Evolutionary conservation across 2,797 vertebrate genomes (phyloP), one percentile per base, ranked within the genome.

Genomic region (Clarias fuscus): DNA sequence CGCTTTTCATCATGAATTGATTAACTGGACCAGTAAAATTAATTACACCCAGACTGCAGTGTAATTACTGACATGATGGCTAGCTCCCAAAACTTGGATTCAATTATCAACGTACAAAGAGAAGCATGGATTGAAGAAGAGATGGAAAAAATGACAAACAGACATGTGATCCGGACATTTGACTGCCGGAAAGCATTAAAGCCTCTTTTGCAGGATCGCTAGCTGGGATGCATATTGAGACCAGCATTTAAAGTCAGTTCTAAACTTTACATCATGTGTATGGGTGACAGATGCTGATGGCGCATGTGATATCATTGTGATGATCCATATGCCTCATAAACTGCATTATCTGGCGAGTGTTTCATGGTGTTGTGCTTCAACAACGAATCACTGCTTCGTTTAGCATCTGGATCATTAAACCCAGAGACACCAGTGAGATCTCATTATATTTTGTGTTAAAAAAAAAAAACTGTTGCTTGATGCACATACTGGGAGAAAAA

Each of bases 11-110:
- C 96, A 95, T 93, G 95, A 96, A 97, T 96, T 93, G 94, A 96
- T 96, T 96, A 96, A 95, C 94, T 94, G 94, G 91, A 94, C 94
- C 94, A 95, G 95, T 96, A 95, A 93, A 97, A 96, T 97, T 96
- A 96, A 97, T 97, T 97, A 96, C 93, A 92, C 92, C 92, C 91
- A 91, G 93, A 92, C 93, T 94, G 93, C 40, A 59, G 92, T 92
- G 93, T 96, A 96, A 96, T 97, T 96, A 96, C 95, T 93, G 94
- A 93, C 92, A 95, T 92, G 93, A 92, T 94, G 93, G 93, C 95
- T 93, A 94, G 94, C 93, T 96, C 95, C 94, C 93, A 93, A 96
- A 96, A 96, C 95, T 95, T 94, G 94, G 94, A 96, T 96, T 95
- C 93, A 94, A 91, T 91, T 95, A 94, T 93, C 93, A 94, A 58